phyloP scores from a whole-genome alignment of 2,113 vertebrate genomes.

The Epinephelus fuscoguttatus region DNA sequence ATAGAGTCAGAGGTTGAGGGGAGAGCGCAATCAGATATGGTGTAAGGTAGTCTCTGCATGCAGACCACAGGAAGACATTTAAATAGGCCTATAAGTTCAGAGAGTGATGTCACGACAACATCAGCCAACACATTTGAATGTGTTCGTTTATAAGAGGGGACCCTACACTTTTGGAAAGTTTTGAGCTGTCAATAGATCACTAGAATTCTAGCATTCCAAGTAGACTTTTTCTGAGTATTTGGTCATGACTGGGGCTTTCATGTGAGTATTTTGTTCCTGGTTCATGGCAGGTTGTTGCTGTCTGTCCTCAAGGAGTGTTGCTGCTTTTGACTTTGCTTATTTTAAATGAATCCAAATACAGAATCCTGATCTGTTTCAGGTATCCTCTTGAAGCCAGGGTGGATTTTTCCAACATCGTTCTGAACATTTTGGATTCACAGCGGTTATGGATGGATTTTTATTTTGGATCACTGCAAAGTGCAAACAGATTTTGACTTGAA shows the following conservation, averaged over 20 bases:
- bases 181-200: slow-evolving; percentile 39
- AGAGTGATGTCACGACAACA: slow-evolving; percentile 79
- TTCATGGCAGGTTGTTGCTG: neutral
- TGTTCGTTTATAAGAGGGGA: slow-evolving; percentile 76
- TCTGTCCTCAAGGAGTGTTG: neutral
- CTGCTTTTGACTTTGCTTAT: neutral
- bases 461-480: neutral
- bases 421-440: neutral
- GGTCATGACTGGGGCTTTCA: slow-evolving; percentile 32
- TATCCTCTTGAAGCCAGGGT: neutral
- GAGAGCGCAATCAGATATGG: neutral
- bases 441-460: neutral
- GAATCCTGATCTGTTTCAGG: neutral
- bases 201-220: neutral
- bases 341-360: neutral
- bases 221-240: slow-evolving; percentile 4
- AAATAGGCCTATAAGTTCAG: slow-evolving; percentile 66
- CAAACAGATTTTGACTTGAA: neutral
- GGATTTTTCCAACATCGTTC: no score
- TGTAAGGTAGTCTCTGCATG: neutral
- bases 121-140: slow-evolving; percentile 82
- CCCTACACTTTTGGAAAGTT: slow-evolving; percentile 22
- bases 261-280: slow-evolving; percentile 40
- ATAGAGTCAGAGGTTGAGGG: neutral
- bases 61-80: slow-evolving; percentile 73